phyloP scores from a whole-genome alignment of 1,140 invertebrate genomes.

The Cecropterus lyciades region DNA sequence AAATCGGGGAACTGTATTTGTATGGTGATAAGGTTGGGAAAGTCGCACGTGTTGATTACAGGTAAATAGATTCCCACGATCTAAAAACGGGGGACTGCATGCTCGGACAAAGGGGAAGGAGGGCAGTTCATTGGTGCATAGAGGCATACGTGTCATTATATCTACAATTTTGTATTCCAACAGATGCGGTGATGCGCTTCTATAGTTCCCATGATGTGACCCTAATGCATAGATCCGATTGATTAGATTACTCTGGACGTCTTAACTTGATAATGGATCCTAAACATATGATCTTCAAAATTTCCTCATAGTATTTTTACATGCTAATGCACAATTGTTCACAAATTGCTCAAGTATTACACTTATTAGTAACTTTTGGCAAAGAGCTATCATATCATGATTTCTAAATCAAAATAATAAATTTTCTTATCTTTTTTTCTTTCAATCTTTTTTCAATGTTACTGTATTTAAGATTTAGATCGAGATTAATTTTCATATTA shows the following conservation, averaged over 20 bases:
- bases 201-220: constrained; percentile 55
- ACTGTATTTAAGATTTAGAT: too few relatives aligned
- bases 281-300: too few relatives aligned
- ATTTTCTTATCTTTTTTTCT: too few relatives aligned
- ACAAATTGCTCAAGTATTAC: too few relatives aligned
- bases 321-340: too few relatives aligned
- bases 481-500: too few relatives aligned
- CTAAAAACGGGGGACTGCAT: constrained; percentile 57
- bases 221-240: constrained; percentile 33
- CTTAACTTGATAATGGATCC: background rate
- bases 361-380: too few relatives aligned
- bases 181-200: constrained; percentile 51
- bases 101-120: constrained; percentile 51
- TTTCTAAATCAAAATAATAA: too few relatives aligned
- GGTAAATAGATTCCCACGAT: constrained; percentile 69
- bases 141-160: constrained; percentile 54
- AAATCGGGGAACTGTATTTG: constrained; percentile 31
- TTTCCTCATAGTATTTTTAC: too few relatives aligned
- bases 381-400: too few relatives aligned
- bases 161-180: constrained; percentile 56
- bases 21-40: constrained; percentile 47
- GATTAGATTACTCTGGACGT: constrained; percentile 14
- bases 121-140: constrained; percentile 45
- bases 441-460: too few relatives aligned
- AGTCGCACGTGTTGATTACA: constrained; percentile 53